Conservation (phyloP, 2,888 invertebrate species). For the Catocala fraxini region DNA sequence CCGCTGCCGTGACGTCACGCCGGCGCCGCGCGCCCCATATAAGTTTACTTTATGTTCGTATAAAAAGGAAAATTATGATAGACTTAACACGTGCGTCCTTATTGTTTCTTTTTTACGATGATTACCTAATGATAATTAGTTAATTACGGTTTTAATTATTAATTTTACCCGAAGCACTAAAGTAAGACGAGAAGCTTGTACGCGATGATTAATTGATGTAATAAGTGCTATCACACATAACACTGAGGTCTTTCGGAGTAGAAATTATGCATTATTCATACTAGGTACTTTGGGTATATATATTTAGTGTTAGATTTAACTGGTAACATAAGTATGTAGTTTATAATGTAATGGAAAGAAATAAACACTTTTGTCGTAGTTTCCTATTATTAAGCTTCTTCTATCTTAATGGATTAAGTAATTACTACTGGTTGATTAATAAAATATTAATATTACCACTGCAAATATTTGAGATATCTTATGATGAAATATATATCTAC, state of each 20-base stretch:
- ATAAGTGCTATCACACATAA: constrained; percentile 83
- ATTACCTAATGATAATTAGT: constrained; percentile 88
- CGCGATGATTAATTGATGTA: constrained; percentile 83
- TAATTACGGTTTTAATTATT: constrained; percentile 88
- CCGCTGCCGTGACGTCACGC: constrained; percentile 31
- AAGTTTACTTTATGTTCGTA: constrained; percentile 81
- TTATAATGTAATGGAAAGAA: constrained; percentile 86
- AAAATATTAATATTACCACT: constrained; percentile 88
- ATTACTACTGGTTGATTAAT: constrained; percentile 87
- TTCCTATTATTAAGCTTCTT: constrained; percentile 88
- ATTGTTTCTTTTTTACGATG: constrained; percentile 79
- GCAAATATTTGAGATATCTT: constrained; percentile 88
- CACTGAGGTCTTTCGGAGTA: constrained; percentile 85
- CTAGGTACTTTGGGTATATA: constrained; percentile 87
- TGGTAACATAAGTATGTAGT: constrained; percentile 87
- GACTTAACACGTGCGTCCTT: constrained; percentile 84
- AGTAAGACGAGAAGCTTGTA: constrained; percentile 85
- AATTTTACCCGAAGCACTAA: constrained; percentile 85
- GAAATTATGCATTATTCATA: constrained; percentile 87
- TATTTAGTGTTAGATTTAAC: constrained; percentile 87
- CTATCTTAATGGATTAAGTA: constrained; percentile 87
- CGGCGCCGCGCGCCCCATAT: constrained; percentile 54
- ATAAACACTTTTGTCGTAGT: constrained; percentile 86
- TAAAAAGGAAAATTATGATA: constrained; percentile 88
- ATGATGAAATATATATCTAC: constrained; percentile 88